A percentile compares a stretch with the other conserved stretches of the same genome.
phyloP scores from a whole-genome alignment of 2,797 vertebrate genomes.

The Bovichtus diacanthus region DNA sequence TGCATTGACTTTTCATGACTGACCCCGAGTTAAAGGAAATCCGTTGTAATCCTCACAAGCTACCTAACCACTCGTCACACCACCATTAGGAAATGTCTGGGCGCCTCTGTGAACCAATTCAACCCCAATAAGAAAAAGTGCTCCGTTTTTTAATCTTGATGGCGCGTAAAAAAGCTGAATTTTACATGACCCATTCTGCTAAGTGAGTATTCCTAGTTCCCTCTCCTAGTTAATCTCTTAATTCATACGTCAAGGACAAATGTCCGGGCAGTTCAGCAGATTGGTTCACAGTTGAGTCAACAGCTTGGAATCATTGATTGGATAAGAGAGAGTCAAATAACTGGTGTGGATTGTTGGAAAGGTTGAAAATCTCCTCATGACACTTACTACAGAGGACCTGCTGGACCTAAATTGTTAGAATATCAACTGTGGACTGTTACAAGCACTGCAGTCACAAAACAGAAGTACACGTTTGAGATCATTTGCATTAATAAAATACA shows the following conservation, averaged over 20 bases:
- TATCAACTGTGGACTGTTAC: neutral
- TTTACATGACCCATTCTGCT: neutral
- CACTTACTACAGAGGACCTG: neutral
- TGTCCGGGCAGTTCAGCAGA: slow-evolving; percentile 32
- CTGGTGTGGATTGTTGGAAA: neutral
- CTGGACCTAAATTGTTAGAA: neutral
- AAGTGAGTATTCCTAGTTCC: neutral
- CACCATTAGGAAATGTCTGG: slow-evolving; percentile 7
- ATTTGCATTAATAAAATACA: neutral
- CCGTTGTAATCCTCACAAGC: slow-evolving; percentile 67
- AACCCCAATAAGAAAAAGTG: neutral
- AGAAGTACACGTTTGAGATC: neutral
- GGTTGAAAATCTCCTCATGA: neutral
- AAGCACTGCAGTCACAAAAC: neutral
- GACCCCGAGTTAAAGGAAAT: slow-evolving; percentile 60
- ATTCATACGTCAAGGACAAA: slow-evolving; percentile 66
- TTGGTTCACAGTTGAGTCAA: slow-evolving; percentile 36
- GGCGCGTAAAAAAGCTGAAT: neutral
- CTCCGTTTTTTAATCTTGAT: neutral
- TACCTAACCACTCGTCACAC: slow-evolving; percentile 24
- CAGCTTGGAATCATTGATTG: slow-evolving; percentile 45
- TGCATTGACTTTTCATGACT: slow-evolving; percentile 53
- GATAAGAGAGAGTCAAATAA: slow-evolving; percentile 41
- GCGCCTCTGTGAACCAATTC: neutral
- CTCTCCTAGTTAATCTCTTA: slow-evolving; percentile 47